A percentile compares a stretch with the other conserved stretches of the same genome.
phyloP scores from a whole-genome alignment of 1,140 invertebrate species.

The Drosophila cardini region DNA sequence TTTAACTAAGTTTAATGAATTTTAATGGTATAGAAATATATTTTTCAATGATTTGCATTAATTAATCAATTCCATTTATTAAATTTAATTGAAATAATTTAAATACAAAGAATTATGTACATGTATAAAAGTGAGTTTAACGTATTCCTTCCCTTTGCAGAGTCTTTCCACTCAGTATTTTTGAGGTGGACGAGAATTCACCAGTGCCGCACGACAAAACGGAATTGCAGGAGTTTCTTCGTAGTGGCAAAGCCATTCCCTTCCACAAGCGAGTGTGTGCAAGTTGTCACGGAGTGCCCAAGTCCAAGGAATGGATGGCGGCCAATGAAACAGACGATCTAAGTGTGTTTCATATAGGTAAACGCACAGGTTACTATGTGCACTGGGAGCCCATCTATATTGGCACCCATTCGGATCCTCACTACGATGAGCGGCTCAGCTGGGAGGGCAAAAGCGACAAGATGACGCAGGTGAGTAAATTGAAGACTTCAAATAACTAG shows the following conservation, averaged over 20 bases:
- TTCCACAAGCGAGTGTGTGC: conserved; percentile 96
- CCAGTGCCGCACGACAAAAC: conserved; percentile 90
- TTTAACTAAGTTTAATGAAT: too few species aligned
- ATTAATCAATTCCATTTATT: too few species aligned
- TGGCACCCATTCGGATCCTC: conserved; percentile 93
- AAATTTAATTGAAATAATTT: too few species aligned
- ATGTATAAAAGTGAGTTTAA: too few species aligned
- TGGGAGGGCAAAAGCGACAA: conserved; percentile 96
- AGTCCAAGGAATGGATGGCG: conserved; percentile 92
- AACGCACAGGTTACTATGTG: conserved; percentile 90
- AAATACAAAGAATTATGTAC: too few species aligned
- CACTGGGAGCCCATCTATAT: conserved; percentile 97
- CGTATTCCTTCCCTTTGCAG: too few species aligned
- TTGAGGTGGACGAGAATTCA: conserved; percentile 79
- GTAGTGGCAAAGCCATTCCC: conserved; percentile 91
- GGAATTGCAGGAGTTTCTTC: conserved; percentile 90
- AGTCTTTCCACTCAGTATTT: conserved; percentile 82
- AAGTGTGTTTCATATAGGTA: conserved; percentile 93
- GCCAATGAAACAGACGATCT: conserved; percentile 89
- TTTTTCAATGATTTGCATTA: too few species aligned
- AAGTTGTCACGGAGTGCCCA: conserved; percentile 94
- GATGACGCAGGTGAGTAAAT: conserved; percentile 93
- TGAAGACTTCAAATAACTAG: not conserved
- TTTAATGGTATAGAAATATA: too few species aligned
- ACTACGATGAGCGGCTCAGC: conserved; percentile 94